These are phyloP conservation scores for Ascidia mentula DNA, from an alignment of 23 tunicate genomes.

Conservation along the genomic window DNA sequence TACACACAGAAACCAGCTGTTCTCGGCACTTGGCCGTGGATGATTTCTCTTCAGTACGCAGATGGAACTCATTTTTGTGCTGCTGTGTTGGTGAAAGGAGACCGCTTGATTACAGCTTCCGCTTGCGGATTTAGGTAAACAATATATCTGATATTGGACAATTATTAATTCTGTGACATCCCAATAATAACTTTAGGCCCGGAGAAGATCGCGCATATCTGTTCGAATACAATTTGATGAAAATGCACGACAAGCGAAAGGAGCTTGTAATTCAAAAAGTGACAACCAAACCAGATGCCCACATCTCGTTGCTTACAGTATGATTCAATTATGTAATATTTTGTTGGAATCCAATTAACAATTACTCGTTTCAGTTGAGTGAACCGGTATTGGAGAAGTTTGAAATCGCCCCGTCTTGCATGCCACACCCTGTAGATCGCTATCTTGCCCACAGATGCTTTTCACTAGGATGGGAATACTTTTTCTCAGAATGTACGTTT, in stretches of 20 bases:
- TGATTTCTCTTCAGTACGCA: neutral
- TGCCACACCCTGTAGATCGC: neutral
- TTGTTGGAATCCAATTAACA: neutral
- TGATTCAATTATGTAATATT: no score
- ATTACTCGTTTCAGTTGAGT: neutral
- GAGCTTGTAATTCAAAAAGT: neutral
- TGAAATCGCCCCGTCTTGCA: neutral
- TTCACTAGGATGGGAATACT: neutral
- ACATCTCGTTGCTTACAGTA: neutral
- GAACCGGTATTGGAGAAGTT: neutral
- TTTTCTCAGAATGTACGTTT: neutral
- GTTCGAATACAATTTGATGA: neutral
- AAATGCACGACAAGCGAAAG: neutral
- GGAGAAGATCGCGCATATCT: neutral
- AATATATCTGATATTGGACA: neutral
- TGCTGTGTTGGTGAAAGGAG: neutral
- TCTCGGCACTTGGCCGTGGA: neutral
- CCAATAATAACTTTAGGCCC: neutral
- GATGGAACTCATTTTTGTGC: neutral
- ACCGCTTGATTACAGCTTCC: neutral
- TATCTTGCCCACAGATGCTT: neutral
- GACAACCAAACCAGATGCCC: neutral
- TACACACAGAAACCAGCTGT: neutral
- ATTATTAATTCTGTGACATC: neutral
- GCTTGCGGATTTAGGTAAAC: slow-evolving; percentile 1